Conservation (phyloP, 2,888 invertebrate genomes). For the Phalera bucephala region DNA sequence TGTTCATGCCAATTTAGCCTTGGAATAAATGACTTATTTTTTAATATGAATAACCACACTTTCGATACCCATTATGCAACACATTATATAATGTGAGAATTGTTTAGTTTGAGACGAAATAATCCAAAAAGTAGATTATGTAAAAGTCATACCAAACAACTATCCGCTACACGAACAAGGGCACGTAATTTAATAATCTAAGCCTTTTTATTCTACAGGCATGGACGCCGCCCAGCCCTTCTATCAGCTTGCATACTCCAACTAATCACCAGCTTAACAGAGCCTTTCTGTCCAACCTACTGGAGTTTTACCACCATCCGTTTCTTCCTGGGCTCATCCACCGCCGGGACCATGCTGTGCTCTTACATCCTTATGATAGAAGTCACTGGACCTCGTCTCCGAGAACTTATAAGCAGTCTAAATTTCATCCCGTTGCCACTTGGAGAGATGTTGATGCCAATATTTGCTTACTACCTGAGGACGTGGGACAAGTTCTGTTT, state of each 20-base stretch:
- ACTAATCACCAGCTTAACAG: slow-evolving; percentile 84
- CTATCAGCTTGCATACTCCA: slow-evolving; percentile 83
- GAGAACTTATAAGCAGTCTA: slow-evolving; percentile 75
- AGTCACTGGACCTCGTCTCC: slow-evolving; percentile 72
- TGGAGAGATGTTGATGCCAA: slow-evolving; percentile 83
- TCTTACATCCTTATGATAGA: slow-evolving; percentile 85
- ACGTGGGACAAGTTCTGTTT: slow-evolving; percentile 85
- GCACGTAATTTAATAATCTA: too few relatives aligned
- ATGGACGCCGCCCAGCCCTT: slow-evolving; percentile 86
- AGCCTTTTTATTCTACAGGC: slow-evolving; percentile 67
- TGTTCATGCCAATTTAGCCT: too few relatives aligned
- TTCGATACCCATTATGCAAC: too few relatives aligned
- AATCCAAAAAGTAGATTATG: too few relatives aligned
- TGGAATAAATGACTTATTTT: too few relatives aligned
- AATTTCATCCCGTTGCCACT: slow-evolving; percentile 84
- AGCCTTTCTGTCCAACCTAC: slow-evolving; percentile 84
- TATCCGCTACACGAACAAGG: too few relatives aligned
- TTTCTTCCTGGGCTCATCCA: slow-evolving; percentile 86
- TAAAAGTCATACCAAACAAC: too few relatives aligned
- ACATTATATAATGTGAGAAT: too few relatives aligned
- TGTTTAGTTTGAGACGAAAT: too few relatives aligned
- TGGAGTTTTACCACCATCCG: slow-evolving; percentile 82
- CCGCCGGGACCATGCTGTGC: slow-evolving; percentile 89
- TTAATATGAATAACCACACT: too few relatives aligned
- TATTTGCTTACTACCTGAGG: slow-evolving; percentile 83